Base-by-base conservation (phyloP, 2,113 vertebrate genomes). In the Lagenorhynchus albirostris region DNA sequence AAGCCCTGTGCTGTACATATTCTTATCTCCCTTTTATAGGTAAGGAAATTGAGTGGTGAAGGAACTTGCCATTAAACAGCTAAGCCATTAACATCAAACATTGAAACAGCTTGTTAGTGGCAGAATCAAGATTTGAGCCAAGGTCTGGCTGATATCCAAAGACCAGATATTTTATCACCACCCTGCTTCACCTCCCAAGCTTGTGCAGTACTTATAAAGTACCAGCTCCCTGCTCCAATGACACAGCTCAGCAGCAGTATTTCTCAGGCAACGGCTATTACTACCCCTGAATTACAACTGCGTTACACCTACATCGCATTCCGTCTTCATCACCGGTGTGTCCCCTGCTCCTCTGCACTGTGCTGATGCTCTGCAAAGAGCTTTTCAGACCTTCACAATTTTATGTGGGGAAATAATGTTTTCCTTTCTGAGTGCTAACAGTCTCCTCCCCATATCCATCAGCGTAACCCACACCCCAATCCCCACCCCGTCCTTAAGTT, bases 1-100 rank as follows among this genome's bases (percentile, higher is more conserved):
- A 91, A 82, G 18, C 5, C 38, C 77, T 36, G 1, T 31, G 17
- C 94, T 17, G 5, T 55, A 67, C 8, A 8, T 36, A n/a, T 71
- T 44, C 84, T 71, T 86, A 38, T 82, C 36, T 95, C 58, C 25
- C 17, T 87, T 94, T 90, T 62, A 88, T 68, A 86, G 91, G 53
- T 81, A 73, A 94, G 71, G 63, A 94, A 96, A 82, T 79, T 67
- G 70, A 95, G 62, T 81, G 70, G 13, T n/a, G 62, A 62, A 71
- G 60, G 62, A 84, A 95, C 55, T 73, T 93, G 11, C n/a, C 38
- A 31, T 95, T 85, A 73, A 89, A 95, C 36, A 84, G 14, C 60
- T 41, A 94, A 88, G 58, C 67, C 17, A 68, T 85, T 95, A 81
- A 80, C 60, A 44, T 94, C 50, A 82, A 92, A 89, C 31, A 89